These are phyloP conservation scores for Champsocephalus gunnari DNA, from an alignment of 2,797 vertebrate species.

Conservation along the genomic window DNA sequence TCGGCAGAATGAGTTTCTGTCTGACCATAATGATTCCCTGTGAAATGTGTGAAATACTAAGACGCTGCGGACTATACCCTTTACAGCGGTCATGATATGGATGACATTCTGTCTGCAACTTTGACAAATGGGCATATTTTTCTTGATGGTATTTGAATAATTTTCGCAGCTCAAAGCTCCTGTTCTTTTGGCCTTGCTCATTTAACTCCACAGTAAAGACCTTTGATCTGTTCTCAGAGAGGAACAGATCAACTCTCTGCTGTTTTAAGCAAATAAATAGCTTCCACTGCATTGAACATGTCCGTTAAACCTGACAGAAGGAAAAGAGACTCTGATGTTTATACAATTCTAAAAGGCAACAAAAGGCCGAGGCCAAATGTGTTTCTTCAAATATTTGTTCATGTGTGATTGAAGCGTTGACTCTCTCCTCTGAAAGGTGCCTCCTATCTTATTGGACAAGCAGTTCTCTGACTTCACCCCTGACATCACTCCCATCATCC, in stretches of 20 bases:
- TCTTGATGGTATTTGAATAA: constrained; percentile 18
- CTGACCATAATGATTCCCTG: constrained; percentile 50
- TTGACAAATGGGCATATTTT: not conserved
- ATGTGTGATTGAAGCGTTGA: constrained; percentile 21
- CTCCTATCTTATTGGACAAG: constrained; percentile 96
- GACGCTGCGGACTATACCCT: not conserved
- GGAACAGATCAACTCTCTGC: not conserved
- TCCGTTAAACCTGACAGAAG: constrained; percentile 23
- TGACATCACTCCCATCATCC: constrained; percentile 97
- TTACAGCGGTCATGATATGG: constrained; percentile 6
- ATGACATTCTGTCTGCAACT: not conserved
- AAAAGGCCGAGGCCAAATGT: not conserved
- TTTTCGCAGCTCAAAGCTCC: constrained; percentile 12
- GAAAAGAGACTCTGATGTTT: not conserved
- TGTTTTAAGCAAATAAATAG: constrained; percentile 33
- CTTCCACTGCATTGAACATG: constrained; percentile 1
- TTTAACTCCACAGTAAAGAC: constrained; percentile 3
- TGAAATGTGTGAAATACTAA: constrained; percentile 49
- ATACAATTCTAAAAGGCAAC: not conserved
- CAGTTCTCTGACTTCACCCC: constrained; percentile 99
- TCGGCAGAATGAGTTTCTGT: constrained; percentile 55
- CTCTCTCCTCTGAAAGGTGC: constrained; percentile 85
- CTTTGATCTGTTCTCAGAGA: constrained; percentile 5
- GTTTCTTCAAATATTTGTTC: constrained; percentile 10
- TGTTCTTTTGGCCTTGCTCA: constrained; percentile 1